These are phyloP conservation scores for Chalcis sispes DNA, from an alignment of 2,888 invertebrate species.

Conservation along the genomic window DNA sequence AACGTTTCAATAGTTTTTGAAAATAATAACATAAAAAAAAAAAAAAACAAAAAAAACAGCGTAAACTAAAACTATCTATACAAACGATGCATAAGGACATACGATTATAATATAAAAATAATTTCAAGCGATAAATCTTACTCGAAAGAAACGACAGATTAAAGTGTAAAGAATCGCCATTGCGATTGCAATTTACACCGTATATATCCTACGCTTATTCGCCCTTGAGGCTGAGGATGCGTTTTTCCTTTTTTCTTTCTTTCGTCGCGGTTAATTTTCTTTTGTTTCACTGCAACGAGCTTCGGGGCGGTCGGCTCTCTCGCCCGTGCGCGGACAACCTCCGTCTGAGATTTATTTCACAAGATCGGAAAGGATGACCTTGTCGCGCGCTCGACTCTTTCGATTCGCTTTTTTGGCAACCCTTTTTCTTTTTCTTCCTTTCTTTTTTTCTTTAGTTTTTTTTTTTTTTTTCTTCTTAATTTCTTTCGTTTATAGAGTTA, in stretches of 20 bases:
- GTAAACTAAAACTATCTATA: too few relatives aligned
- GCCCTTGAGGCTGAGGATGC: constrained; percentile 39
- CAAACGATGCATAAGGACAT: too few relatives aligned
- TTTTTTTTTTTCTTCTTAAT: not conserved
- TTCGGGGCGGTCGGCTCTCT: too few relatives aligned
- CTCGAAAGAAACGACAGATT: too few relatives aligned
- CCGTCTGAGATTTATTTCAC: not conserved
- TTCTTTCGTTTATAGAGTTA: not conserved
- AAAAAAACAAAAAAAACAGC: too few relatives aligned
- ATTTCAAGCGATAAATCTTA: not conserved
- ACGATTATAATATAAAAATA: too few relatives aligned
- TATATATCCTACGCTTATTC: not conserved
- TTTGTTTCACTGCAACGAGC: not conserved
- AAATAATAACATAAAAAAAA: too few relatives aligned
- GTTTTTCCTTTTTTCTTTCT: constrained; percentile 12
- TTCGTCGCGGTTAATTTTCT: too few relatives aligned
- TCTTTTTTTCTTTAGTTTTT: too few relatives aligned
- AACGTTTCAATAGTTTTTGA: too few relatives aligned
- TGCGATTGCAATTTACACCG: not conserved
- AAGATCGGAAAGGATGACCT: not conserved
- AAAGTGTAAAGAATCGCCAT: not conserved
- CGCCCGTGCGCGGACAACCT: not conserved
- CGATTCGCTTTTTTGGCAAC: not conserved
- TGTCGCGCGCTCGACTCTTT: not conserved
- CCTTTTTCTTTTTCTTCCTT: not conserved